Evolutionary conservation across 2,797 vertebrate genomes (phyloP).

Genomic region (Pelobates cultripes): DNA sequence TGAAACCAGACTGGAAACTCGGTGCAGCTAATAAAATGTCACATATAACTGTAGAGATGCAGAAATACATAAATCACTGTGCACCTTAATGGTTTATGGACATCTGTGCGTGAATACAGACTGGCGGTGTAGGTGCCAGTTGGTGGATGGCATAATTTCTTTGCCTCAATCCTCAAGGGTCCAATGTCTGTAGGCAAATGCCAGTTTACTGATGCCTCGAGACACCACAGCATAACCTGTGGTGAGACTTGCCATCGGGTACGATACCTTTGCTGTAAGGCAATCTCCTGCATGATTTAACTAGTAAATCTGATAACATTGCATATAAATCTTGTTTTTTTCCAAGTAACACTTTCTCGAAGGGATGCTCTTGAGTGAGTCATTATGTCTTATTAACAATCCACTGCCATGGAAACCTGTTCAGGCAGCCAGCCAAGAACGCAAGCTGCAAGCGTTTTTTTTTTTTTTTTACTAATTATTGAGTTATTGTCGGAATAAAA

Average conservation of each 20-base stretch:
- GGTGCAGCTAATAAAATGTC: constrained; percentile 46
- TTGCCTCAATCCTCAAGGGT: not conserved
- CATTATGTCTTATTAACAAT: constrained; percentile 52
- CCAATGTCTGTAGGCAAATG: constrained; percentile 12
- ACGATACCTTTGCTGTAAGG: constrained; percentile 4
- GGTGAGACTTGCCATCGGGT: constrained; percentile 3
- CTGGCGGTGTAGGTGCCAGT: not conserved
- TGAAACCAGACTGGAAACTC: constrained; percentile 21
- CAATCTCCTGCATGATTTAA: constrained; percentile 30
- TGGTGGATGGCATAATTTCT: constrained; percentile 1
- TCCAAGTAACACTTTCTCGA: constrained; percentile 35
- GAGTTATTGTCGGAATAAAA: constrained; percentile 43
- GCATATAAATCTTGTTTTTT: constrained; percentile 47
- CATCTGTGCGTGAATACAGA: constrained; percentile 22
- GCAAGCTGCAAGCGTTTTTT: constrained; percentile 15
- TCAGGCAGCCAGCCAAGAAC: constrained; percentile 40
- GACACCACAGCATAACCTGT: not conserved
- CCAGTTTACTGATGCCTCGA: not conserved
- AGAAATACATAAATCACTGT: constrained; percentile 46
- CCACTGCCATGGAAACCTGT: constrained; percentile 50
- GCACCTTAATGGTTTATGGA: constrained; percentile 38
- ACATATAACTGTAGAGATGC: constrained; percentile 37
- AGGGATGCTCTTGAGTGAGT: constrained; percentile 44
- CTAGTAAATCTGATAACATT: constrained; percentile 24
- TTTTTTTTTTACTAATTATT: constrained; percentile 19